Base-by-base conservation (phyloP, 2,113 vertebrate genomes). In the Parus major region DNA sequence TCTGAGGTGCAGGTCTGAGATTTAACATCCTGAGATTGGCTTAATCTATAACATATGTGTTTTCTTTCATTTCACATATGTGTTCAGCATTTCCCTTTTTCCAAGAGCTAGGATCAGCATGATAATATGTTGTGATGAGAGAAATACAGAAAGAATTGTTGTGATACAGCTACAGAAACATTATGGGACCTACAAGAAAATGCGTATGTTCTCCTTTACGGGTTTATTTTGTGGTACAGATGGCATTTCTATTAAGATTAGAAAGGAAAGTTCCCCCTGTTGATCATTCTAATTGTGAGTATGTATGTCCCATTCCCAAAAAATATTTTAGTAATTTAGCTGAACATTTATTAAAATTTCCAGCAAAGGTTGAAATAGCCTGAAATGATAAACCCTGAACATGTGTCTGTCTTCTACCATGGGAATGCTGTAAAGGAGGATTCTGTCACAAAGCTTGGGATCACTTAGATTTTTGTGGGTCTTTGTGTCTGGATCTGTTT, bases 401-500 rank as follows among this genome's bases (percentile, higher is more conserved):
- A 52, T 44, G 28, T 81, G 56, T 80, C 50, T 85, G 66, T 85
- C 50, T 86, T 82, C n/a, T 73, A 33, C 78, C 27, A 71, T 55
- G 71, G 63, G 78, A 94, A 91, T 70, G 33, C 44, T 75, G 35
- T 59, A 50, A 55, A 88, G 44, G 68, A 92, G 31, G 18, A 49
- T 63, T 86, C 56, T 82, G 12, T 82, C 82, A 46, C 68, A 93
- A 88, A 78, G 31, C 33, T 90, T 75, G 56, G 52, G 36, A 86
- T 60, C 79, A 46, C 69, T 90, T 73, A 36, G 49, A 63, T 71
- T 82, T 91, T 86, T 95, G 60, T 91, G 69, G 36, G 20, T 84
- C 41, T 91, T 84, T 86, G 23, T 94, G 66, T 82, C 88, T 97
- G 96, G 81, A 46, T 95, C 92, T 92, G 56, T 91, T 96, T 96